Conservation (phyloP, 2,113 vertebrate species). For the Amphiprion ocellaris region DNA sequence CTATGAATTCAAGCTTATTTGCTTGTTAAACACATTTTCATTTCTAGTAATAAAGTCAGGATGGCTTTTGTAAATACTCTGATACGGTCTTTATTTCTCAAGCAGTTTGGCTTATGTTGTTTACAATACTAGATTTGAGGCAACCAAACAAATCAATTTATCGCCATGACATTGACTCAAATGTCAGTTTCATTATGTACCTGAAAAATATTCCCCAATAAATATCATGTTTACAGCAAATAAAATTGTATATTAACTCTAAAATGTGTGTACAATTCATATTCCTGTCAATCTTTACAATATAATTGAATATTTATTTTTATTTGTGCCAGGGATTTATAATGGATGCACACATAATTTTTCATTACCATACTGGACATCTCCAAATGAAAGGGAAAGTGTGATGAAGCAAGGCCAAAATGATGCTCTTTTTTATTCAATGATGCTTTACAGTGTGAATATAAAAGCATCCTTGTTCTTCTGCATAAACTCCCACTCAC, state of each 20-base stretch:
- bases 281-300: not conserved
- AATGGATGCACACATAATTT: not conserved
- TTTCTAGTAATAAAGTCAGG: not conserved
- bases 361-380: constrained; percentile 16
- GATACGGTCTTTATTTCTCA: not conserved
- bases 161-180: not conserved
- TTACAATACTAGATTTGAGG: not conserved
- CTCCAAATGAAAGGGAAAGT: constrained; percentile 13
- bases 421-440: constrained; percentile 12
- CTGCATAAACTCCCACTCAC: constrained; percentile 36
- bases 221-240: constrained; percentile 43
- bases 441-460: constrained; percentile 36
- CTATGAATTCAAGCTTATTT: constrained; percentile 6
- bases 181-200: constrained; percentile 31
- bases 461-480: constrained; percentile 53
- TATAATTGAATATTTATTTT: not conserved
- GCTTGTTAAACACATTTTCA: constrained; percentile 15
- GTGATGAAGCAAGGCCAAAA: constrained; percentile 31
- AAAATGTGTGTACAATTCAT: constrained; percentile 7
- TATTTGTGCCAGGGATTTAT: constrained; percentile 17
- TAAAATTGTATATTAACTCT: constrained; percentile 11
- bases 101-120: not conserved
- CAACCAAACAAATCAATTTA: constrained; percentile 13
- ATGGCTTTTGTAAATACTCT: not conserved
- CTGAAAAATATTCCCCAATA: constrained; percentile 19